Evolutionary conservation across 1,140 invertebrate species (phyloP).

Genomic region (Megalopta genalis): DNA sequence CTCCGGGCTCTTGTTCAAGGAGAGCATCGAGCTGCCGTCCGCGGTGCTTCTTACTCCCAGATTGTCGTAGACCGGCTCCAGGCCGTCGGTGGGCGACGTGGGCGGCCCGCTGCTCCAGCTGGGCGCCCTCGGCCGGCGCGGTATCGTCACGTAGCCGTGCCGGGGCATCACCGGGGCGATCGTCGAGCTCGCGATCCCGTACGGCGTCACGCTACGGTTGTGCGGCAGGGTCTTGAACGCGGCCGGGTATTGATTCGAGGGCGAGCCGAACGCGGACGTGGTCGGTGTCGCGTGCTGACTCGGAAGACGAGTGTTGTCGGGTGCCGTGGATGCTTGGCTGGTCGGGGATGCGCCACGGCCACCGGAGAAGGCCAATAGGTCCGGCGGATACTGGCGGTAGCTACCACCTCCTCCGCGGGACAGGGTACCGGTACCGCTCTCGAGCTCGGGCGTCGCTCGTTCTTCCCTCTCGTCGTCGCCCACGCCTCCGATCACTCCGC

Average conservation of each 20-base stretch:
- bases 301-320: conserved; percentile 82
- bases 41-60: conserved; percentile 90
- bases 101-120: conserved; percentile 87
- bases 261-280: conserved; percentile 70
- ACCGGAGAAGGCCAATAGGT: conserved; percentile 88
- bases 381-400: conserved; percentile 86
- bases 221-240: conserved; percentile 86
- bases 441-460: conserved; percentile 74
- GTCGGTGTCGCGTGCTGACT: conserved; percentile 78
- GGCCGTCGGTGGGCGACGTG: conserved; percentile 80
- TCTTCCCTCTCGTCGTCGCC: conserved; percentile 66
- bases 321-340: conserved; percentile 88
- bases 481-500: conserved; percentile 60
- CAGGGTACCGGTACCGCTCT: conserved; percentile 74
- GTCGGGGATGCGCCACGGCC: conserved; percentile 80
- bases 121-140: conserved; percentile 88
- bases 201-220: conserved; percentile 87
- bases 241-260: conserved; percentile 72
- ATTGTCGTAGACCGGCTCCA: conserved; percentile 92
- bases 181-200: conserved; percentile 81
- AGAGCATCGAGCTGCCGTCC: conserved; percentile 89
- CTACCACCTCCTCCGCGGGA: conserved; percentile 73
- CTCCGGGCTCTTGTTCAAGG: conserved; percentile 84
- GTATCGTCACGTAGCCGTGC: conserved; percentile 91
- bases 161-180: conserved; percentile 83